Percentiles rank a stretch among this genome's conserved stretches.
phyloP scores from a whole-genome alignment of 2,888 invertebrate genomes.

The Leptopilina drosophilae region DNA sequence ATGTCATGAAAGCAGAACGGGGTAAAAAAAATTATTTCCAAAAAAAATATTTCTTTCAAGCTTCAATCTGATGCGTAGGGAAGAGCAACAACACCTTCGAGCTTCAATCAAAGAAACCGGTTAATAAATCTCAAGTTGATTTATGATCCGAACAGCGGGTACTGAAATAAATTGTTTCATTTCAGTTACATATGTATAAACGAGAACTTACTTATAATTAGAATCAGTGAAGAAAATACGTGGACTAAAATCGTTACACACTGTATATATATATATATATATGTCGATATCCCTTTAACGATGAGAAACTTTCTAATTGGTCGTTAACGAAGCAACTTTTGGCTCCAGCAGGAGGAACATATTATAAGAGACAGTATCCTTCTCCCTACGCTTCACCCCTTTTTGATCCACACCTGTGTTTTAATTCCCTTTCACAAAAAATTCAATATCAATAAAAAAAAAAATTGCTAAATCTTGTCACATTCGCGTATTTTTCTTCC shows the following conservation, averaged over 20 bases:
- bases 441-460: too few species aligned
- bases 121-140: constrained; percentile 20
- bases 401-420: constrained; percentile 38
- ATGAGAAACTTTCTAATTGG: constrained; percentile 57
- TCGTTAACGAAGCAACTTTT: constrained; percentile 50
- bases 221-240: neutral
- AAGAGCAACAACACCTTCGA: neutral
- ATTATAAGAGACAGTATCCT: neutral
- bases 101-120: constrained; percentile 29
- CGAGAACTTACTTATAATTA: neutral
- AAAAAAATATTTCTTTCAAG: neutral
- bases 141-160: constrained; percentile 7
- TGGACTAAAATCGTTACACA: neutral
- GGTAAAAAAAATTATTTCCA: too few species aligned
- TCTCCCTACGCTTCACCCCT: constrained; percentile 33
- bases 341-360: constrained; percentile 42
- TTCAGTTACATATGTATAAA: neutral
- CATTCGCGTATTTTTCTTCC: too few species aligned
- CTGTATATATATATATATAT: too few species aligned
- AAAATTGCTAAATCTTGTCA: too few species aligned
- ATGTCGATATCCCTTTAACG: constrained; percentile 36
- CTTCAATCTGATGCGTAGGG: neutral
- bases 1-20: constrained; percentile 47
- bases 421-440: too few species aligned
- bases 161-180: constrained; percentile 29